phyloP scores from a whole-genome alignment of 2,888 invertebrate genomes.

The Caenorhabditis virilis region DNA sequence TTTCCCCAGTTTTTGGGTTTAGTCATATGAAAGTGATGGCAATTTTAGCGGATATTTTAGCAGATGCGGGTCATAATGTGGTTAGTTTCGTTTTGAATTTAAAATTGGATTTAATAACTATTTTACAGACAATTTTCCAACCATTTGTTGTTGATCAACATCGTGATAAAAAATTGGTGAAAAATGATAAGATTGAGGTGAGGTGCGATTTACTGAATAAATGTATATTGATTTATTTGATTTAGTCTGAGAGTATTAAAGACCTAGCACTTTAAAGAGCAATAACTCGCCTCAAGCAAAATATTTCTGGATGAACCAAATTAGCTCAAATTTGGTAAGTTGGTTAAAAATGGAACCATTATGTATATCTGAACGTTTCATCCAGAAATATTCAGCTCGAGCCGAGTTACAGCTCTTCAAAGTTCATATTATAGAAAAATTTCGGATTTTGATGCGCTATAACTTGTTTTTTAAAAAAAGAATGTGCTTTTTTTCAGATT shows the following conservation, averaged over 20 bases:
- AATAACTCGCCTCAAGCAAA: too few species aligned
- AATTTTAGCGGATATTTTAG: constrained; percentile 11
- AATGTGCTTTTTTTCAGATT: neutral
- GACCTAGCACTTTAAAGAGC: too few species aligned
- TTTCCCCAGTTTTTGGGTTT: constrained; percentile 17
- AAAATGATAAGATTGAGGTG: neutral
- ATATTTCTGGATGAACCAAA: too few species aligned
- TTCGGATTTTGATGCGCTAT: too few species aligned
- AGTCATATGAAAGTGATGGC: constrained; percentile 27
- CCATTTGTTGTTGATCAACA: neutral
- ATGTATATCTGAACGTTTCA: too few species aligned
- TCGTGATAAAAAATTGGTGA: neutral
- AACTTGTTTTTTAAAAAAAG: too few species aligned
- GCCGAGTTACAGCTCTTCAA: too few species aligned
- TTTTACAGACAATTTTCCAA: neutral
- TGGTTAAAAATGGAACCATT: too few species aligned
- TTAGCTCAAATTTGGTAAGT: too few species aligned
- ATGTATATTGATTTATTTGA: neutral
- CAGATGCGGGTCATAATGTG: constrained; percentile 34
- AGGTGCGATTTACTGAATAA: neutral
- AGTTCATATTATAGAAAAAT: too few species aligned
- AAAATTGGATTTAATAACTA: neutral
- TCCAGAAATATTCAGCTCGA: too few species aligned
- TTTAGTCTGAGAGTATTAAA: too few species aligned
- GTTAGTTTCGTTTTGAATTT: constrained; percentile 10